These are phyloP conservation scores for Phylloscopus collybita DNA, from an alignment of 2,797 vertebrate genomes.

Conservation along the genomic window DNA sequence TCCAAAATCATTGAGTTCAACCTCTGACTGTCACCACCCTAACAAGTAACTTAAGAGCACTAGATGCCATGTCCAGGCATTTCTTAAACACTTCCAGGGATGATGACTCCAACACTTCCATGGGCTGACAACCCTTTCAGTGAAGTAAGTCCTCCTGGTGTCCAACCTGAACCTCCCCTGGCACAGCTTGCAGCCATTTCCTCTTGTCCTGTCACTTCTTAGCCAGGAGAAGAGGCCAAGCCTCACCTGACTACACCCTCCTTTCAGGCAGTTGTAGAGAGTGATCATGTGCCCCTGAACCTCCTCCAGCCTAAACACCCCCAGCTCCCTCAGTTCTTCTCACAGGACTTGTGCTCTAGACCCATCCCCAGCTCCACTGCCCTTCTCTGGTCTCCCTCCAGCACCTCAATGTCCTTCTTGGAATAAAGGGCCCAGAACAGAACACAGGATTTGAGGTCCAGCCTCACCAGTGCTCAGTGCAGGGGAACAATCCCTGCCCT, in stretches of 20 bases:
- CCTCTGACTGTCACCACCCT: background rate
- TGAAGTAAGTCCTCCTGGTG: background rate
- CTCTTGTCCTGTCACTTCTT: background rate
- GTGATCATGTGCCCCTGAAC: no score
- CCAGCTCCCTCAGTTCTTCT: background rate
- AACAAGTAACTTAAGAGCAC: background rate
- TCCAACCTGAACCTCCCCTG: background rate
- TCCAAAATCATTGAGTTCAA: background rate
- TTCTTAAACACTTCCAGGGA: background rate
- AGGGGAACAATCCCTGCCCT: background rate
- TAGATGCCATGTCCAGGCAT: background rate
- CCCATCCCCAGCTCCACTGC: background rate
- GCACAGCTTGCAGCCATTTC: background rate
- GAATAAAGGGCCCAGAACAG: rapidly evolving
- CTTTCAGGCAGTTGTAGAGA: background rate
- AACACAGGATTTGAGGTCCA: rapidly evolving
- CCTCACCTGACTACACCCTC: background rate
- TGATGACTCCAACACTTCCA: background rate
- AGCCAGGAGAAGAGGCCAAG: background rate
- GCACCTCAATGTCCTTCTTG: background rate
- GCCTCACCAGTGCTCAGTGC: rapidly evolving
- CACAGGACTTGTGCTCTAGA: background rate
- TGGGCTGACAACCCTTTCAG: background rate
- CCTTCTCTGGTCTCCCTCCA: background rate
- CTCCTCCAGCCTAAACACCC: background rate